Evolutionary conservation across 2,113 vertebrate species (phyloP).

Genomic region (Callionymus lyra): DNA sequence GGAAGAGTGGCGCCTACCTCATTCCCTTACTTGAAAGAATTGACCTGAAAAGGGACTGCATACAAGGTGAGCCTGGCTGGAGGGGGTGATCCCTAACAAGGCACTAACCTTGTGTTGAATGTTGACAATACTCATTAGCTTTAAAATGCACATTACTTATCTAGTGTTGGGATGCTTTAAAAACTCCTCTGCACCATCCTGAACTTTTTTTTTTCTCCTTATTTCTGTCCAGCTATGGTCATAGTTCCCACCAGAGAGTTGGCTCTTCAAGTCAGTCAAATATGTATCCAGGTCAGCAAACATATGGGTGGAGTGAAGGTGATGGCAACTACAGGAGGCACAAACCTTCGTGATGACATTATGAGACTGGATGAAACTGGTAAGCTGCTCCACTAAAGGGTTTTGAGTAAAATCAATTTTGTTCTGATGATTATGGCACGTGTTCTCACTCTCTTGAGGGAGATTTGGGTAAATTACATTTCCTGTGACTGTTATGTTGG

Average conservation of each 20-base stretch:
- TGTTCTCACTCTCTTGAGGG: too few species aligned
- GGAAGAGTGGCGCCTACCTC: conserved; percentile 99
- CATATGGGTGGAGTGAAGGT: conserved; percentile 99
- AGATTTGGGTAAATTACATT: too few species aligned
- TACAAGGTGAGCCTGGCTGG: conserved; percentile 82
- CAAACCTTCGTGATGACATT: conserved; percentile 97
- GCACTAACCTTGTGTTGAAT: too few species aligned
- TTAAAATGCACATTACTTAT: too few species aligned
- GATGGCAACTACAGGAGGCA: conserved; percentile 98
- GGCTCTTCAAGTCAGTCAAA: conserved; percentile 98
- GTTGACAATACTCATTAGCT: too few species aligned
- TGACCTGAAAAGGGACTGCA: conserved; percentile 97
- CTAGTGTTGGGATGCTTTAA: too few species aligned
- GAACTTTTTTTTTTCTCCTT: background rate
- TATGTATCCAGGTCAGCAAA: conserved; percentile 99
- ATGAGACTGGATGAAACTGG: conserved; percentile 98
- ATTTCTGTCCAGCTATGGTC: conserved; percentile 75
- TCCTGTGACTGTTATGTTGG: too few species aligned
- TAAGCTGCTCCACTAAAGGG: conserved; percentile 41
- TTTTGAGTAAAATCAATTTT: too few species aligned
- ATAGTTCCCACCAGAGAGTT: conserved; percentile 98
- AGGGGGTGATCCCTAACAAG: too few species aligned
- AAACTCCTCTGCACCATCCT: too few species aligned
- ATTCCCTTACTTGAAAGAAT: conserved; percentile 99
- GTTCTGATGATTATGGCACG: too few species aligned